These are phyloP conservation scores for Eptatretus atami DNA, from an alignment of 2,797 vertebrate genomes.

Conservation along the genomic window DNA sequence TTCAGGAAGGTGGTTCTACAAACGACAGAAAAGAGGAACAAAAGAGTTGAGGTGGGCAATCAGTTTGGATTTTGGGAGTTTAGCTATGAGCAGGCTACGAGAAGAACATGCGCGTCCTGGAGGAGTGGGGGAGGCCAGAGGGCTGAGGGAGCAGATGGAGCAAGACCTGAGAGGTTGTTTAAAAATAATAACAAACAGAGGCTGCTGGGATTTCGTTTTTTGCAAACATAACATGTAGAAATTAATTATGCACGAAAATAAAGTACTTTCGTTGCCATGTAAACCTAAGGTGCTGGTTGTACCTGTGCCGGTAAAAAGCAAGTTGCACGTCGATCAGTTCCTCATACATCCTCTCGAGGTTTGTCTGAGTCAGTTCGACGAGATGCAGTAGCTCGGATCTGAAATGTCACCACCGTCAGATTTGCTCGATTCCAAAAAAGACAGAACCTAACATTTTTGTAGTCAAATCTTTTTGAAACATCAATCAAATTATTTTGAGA, in stretches of 20 bases:
- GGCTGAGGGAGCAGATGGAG: slow-evolving; percentile 5
- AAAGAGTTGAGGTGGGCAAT: too few relatives aligned
- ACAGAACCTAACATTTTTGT: too few relatives aligned
- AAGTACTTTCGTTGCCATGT: neutral
- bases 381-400: slow-evolving; percentile 84
- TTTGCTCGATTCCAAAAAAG: too few relatives aligned
- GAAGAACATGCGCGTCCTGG: too few relatives aligned
- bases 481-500: too few relatives aligned
- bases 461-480: too few relatives aligned
- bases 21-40: too few relatives aligned
- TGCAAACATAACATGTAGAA: neutral
- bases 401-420: neutral
- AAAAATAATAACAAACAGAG: slow-evolving; percentile 21
- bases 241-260: neutral
- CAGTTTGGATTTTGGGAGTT: too few relatives aligned
- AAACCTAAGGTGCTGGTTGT: neutral
- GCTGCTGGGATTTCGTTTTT: neutral
- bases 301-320: slow-evolving; percentile 70
- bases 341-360: slow-evolving; percentile 38
- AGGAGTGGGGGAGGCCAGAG: too few relatives aligned
- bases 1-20: too few relatives aligned
- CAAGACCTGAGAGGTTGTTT: slow-evolving; percentile 26
- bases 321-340: slow-evolving; percentile 78
- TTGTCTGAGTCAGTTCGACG: slow-evolving; percentile 69
- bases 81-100: too few relatives aligned